Conservation (phyloP, 2,888 invertebrate genomes). For the Andrena dorsata region DNA sequence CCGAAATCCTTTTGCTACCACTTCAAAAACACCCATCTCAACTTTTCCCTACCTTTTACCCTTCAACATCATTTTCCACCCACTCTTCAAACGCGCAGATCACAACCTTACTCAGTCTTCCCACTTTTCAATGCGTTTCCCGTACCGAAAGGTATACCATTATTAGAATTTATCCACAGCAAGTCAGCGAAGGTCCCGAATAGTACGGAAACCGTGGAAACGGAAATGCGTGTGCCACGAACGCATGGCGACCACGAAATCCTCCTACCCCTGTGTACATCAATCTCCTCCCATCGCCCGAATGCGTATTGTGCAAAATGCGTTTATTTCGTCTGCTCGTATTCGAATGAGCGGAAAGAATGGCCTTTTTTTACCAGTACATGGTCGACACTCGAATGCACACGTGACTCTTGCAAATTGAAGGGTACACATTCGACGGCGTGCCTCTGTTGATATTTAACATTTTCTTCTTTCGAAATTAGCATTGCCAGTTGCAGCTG, state of each 20-base stretch:
- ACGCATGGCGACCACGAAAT: constrained; percentile 60
- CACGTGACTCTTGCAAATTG: constrained; percentile 25
- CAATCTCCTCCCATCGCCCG: constrained; percentile 73
- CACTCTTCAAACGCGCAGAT: not conserved
- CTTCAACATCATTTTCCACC: too few relatives aligned
- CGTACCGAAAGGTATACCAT: not conserved
- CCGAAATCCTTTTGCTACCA: too few relatives aligned
- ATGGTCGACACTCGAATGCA: not conserved
- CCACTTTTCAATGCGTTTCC: constrained; percentile 21
- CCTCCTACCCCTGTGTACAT: constrained; percentile 56
- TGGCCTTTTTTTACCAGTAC: constrained; percentile 14
- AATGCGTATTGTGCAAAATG: constrained; percentile 45
- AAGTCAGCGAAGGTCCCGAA: not conserved
- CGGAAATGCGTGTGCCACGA: constrained; percentile 77
- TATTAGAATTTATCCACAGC: constrained; percentile 2
- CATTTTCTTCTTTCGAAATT: constrained; percentile 1
- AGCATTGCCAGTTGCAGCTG: too few relatives aligned
- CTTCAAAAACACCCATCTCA: too few relatives aligned
- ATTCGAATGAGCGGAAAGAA: constrained; percentile 9
- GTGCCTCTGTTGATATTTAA: constrained; percentile 15
- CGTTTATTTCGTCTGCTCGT: constrained; percentile 14
- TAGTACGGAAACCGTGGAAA: constrained; percentile 46
- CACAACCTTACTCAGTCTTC: not conserved
- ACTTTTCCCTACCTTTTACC: too few relatives aligned
- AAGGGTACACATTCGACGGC: constrained; percentile 4